Evolutionary conservation across 1,140 invertebrate species (phyloP), one percentile per base, ranked within the genome.

Genomic region (Acromyrmex heyeri): DNA sequence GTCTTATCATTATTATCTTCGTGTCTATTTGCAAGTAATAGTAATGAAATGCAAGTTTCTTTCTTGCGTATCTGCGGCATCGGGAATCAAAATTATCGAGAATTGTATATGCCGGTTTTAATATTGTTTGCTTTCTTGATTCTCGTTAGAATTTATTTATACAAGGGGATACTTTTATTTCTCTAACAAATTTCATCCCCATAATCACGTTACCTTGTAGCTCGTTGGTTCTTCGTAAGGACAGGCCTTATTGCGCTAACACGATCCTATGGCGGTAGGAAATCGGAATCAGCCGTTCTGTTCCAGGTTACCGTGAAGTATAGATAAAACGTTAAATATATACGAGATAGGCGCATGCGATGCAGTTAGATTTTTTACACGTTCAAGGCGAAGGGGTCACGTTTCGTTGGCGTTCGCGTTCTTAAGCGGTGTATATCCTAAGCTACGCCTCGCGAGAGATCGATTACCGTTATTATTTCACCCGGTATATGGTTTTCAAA

Each of bases 341-440:
- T 70, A 73, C 50, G 79, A 76, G 72, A 48, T 83, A 87, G 76
- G 77, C 62, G 70, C 86, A 91, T 76, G 88, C 87, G 90, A 82
- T 92, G 89, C 89, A 90, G 91, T 91, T 93, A 93, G 92, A 93
- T 93, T 93, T 93, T 93, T 90, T 93, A 93, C 91, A 92, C 89
- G 86, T 93, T 93, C 85, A 90, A 90, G 69, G 76, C 83, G 86
- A 38, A 83, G 75, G 44, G 50, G 72, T 86, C 67, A 75, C 67
- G 65, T 91, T 91, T 86, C 83, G 86, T 92, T 90, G 86, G 73
- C 67, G 70, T 87, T 79, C 81, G 85, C 61, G 86, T 76, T 91
- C 62, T 69, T 77, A 79, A 82, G 69, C 62, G 65, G 53, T 75
- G 85, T 81, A 57, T 34, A 69, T 78, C 30, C 27, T 38, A 48